A percentile compares a stretch with the other conserved stretches of the same genome.
Evolutionary conservation across 1,140 invertebrate genomes (phyloP).

Genomic region (Brachionus paranguensis): DNA sequence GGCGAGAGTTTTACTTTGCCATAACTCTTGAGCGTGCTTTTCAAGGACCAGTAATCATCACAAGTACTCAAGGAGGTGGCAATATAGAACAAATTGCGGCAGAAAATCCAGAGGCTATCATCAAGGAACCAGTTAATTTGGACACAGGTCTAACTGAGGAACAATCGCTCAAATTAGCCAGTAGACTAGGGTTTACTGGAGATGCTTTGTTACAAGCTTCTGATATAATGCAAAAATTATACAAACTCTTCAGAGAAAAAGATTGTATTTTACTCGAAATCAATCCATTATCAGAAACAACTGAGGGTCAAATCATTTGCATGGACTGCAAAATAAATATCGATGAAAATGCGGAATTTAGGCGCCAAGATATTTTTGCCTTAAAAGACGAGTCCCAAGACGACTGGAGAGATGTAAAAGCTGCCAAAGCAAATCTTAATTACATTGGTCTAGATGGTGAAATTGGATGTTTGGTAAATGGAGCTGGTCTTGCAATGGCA

Average conservation of each 20-base stretch:
- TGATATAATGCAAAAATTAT: constrained; percentile 80
- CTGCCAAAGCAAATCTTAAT: constrained; percentile 79
- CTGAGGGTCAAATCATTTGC: constrained; percentile 59
- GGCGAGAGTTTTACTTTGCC: constrained; percentile 89
- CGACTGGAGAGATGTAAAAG: constrained; percentile 87
- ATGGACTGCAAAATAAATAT: constrained; percentile 99
- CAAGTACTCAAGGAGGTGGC: constrained; percentile 82
- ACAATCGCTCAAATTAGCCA: constrained; percentile 10
- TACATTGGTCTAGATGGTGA: constrained; percentile 75
- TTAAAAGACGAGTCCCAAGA: constrained; percentile 52
- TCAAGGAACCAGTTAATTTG: constrained; percentile 61
- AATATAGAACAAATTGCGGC: constrained; percentile 94
- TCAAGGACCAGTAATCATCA: constrained; percentile 65
- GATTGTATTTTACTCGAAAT: constrained; percentile 97
- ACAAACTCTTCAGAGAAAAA: constrained; percentile 82
- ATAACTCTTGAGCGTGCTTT: constrained; percentile 82
- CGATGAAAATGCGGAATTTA: constrained; percentile 93
- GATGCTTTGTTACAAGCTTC: constrained; percentile 51
- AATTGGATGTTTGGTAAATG: constrained; percentile 69
- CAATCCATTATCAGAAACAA: constrained; percentile 92
- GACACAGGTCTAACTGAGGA: not conserved
- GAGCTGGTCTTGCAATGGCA: constrained; percentile 61
- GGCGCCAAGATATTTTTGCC: constrained; percentile 68
- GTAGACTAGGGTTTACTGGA: not conserved
- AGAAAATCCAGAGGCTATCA: constrained; percentile 82